Base-by-base conservation (phyloP, 2,797 vertebrate genomes). In the Valencia hispanica region DNA sequence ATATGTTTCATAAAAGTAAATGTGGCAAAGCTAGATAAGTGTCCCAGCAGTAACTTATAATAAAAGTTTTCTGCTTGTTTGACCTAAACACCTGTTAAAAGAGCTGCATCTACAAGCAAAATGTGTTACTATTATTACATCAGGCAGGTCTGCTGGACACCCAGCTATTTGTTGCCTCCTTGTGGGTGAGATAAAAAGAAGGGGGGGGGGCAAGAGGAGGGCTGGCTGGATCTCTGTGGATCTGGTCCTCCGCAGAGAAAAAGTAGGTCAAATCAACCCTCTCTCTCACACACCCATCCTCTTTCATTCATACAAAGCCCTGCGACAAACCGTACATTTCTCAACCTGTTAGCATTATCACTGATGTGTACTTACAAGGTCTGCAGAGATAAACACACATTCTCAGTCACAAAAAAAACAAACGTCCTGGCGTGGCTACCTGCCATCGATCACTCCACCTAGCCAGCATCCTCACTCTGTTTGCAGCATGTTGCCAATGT, bases 261-360 rank as follows among this genome's bases (percentile, higher is more conserved):
- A 94, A 94, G 79, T 94, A 92, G 93, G 94, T 94, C 93, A 93
- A 39, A 84, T 66, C 70, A 43, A 51, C 73, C 36, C 34, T 15
- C 55, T 81, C 84, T n/a, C 59, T 80, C 84, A 61, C 69, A 34
- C 73, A 59, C 36, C 36, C 51, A 30, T 34, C 20, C 51, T 47
- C 45, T 73, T 75, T 83, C 82, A 88, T 89, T 86, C 85, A 91
- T 68, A 77, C 50, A 68, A 61, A 75, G 73, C 66, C 79, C 73
- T 59, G 70, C 87, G 79, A 86, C 68, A 70, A 20, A 32, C 53
- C 15, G 51, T 70, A 74, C 75, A 78, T 70, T 79, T 78, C 78
- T 77, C 87, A 84, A 86, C 86, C 79, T 85, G 68, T 69, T 61
- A 50, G 68, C 81, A 75, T 72, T 70, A 69, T 81, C 74, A 78